Percentiles rank a stretch among this genome's conserved stretches.
Conservation (phyloP, 2,888 invertebrate genomes). For the Morinoia aosen region DNA sequence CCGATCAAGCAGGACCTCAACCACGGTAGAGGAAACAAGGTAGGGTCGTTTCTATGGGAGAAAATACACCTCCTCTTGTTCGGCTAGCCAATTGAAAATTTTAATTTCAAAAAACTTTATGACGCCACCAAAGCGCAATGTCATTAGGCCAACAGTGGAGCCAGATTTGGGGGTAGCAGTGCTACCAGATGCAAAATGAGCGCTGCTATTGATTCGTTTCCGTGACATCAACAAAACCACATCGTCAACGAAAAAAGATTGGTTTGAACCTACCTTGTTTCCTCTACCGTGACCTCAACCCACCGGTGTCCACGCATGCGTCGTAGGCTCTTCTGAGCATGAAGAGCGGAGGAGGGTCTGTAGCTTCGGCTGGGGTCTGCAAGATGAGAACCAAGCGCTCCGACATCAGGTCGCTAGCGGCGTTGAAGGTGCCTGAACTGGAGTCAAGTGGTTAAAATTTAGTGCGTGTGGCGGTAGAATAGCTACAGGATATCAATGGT, state of each 20-base stretch:
- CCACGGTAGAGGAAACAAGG: too few species aligned
- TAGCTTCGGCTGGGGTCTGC: conserved; percentile 54
- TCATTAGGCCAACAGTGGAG: too few species aligned
- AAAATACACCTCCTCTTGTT: too few species aligned
- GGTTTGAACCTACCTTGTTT: too few species aligned
- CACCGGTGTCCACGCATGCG: conserved; percentile 62
- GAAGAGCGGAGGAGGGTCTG: conserved; percentile 56
- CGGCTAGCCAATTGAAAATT: too few species aligned
- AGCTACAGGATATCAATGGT: neutral
- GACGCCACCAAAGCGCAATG: neutral
- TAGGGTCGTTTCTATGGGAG: too few species aligned
- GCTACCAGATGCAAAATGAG: too few species aligned
- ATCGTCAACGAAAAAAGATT: too few species aligned
- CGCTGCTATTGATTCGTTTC: too few species aligned
- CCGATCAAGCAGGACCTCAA: neutral
- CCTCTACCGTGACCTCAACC: neutral
- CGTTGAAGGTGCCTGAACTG: conserved; percentile 58
- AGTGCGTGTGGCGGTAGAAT: neutral
- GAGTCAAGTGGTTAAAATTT: neutral
- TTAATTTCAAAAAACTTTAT: neutral
- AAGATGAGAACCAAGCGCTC: conserved; percentile 54
- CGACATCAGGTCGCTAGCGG: conserved; percentile 47
- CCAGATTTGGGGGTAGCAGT: too few species aligned
- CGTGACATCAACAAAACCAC: too few species aligned
- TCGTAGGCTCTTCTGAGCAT: conserved; percentile 54